Conservation (phyloP, 2,888 invertebrate species). For the Mantis religiosa region DNA sequence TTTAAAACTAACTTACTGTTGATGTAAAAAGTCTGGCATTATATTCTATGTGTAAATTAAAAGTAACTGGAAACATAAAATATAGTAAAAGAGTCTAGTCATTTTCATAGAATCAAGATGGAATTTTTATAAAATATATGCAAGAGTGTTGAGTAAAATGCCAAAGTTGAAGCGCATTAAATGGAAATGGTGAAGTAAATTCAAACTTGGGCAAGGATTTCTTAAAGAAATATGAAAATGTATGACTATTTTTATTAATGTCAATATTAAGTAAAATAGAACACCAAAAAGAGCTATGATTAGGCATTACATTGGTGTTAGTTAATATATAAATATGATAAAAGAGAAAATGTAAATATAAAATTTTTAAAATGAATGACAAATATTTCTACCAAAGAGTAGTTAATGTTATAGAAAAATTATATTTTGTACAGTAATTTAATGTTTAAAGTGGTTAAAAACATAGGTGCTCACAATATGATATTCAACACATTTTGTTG, state of each 20-base stretch:
- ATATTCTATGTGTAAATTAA: not conserved
- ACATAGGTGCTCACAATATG: not conserved
- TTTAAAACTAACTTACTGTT: not conserved
- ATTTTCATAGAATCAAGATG: not conserved
- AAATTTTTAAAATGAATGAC: not conserved
- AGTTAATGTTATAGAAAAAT: slow-evolving; percentile 4
- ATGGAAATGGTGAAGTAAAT: not conserved
- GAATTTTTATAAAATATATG: not conserved
- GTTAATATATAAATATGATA: not conserved
- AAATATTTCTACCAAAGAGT: slow-evolving; percentile 9
- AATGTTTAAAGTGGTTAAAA: not conserved
- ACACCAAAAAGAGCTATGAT: not conserved
- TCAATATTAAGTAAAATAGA: not conserved
- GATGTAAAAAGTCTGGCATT: not conserved
- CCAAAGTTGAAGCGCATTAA: not conserved
- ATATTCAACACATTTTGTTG: not conserved
- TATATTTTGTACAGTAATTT: not conserved
- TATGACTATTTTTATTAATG: not conserved
- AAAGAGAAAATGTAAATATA: not conserved
- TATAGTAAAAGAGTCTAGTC: not conserved
- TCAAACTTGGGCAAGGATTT: not conserved
- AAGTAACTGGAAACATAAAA: not conserved
- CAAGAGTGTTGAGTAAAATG: not conserved
- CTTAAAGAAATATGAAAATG: not conserved
- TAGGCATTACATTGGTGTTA: not conserved